phyloP scores from a whole-genome alignment of 2,888 invertebrate genomes.

The Macaria liturata region DNA sequence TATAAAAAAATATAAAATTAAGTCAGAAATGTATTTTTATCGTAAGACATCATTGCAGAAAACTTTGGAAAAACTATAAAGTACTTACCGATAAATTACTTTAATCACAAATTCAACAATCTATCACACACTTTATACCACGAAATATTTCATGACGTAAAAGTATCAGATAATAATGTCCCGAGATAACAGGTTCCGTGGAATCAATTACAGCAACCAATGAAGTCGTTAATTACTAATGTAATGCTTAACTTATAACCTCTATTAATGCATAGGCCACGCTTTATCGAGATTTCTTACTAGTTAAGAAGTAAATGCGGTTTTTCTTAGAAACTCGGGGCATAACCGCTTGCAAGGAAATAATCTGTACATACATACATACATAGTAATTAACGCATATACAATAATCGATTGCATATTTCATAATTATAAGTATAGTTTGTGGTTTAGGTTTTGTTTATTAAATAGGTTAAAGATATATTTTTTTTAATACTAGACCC shows the following conservation, averaged over 20 bases:
- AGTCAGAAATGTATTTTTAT: no score
- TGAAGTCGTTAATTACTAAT: not conserved
- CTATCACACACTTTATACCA: not conserved
- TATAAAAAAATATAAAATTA: no score
- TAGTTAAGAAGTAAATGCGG: conserved; percentile 1
- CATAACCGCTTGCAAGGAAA: conserved; percentile 26
- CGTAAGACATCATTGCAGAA: no score
- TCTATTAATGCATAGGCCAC: not conserved
- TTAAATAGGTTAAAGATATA: no score
- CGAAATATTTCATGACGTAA: conserved; percentile 2
- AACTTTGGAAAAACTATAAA: no score
- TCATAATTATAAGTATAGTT: no score
- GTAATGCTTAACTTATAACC: conserved; percentile 19
- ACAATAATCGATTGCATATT: not conserved
- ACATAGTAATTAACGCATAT: not conserved
- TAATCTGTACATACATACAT: not conserved
- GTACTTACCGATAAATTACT: no score
- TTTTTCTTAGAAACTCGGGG: conserved; percentile 11
- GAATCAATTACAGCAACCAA: conserved; percentile 2
- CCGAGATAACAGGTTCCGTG: conserved; percentile 4
- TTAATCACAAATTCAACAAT: no score
- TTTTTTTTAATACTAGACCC: no score
- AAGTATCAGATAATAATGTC: not conserved
- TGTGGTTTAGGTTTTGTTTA: no score
- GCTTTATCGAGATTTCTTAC: conserved; percentile 24